Evolutionary conservation across 2,888 invertebrate genomes (phyloP).

Genomic region (Himalopsyche tibetana): DNA sequence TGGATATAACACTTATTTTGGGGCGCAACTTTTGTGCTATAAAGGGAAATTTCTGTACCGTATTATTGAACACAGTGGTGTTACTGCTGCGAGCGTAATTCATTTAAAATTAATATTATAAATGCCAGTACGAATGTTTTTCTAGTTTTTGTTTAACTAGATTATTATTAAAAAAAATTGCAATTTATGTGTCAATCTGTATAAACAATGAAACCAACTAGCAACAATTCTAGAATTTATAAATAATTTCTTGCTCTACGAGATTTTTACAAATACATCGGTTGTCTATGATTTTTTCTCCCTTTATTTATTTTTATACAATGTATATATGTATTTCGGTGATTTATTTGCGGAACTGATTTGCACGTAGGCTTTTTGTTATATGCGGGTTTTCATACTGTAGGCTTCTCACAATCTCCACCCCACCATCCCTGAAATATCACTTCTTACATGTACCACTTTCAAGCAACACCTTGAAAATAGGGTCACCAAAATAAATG

Average conservation of each 20-base stretch:
- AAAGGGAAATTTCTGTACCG: background rate
- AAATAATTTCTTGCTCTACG: too few relatives aligned
- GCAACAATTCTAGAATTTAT: too few relatives aligned
- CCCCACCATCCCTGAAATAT: background rate
- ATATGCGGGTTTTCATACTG: slow-evolving; percentile 12
- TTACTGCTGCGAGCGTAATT: background rate
- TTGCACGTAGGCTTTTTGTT: slow-evolving; percentile 30
- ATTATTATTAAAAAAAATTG: too few relatives aligned
- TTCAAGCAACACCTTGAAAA: background rate
- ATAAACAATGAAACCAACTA: too few relatives aligned
- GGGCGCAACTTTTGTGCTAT: background rate
- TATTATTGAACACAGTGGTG: background rate
- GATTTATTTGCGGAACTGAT: slow-evolving; percentile 19
- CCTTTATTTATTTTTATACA: too few relatives aligned
- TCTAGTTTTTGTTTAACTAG: too few relatives aligned
- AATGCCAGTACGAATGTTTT: too few relatives aligned
- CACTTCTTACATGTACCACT: background rate
- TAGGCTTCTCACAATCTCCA: slow-evolving; percentile 4
- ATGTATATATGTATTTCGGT: background rate
- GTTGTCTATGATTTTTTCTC: too few relatives aligned
- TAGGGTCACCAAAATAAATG: background rate
- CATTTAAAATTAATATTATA: too few relatives aligned
- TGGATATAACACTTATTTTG: background rate
- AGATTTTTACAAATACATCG: too few relatives aligned
- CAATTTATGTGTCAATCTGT: too few relatives aligned